Percentiles rank a stretch among this genome's conserved stretches.
Evolutionary conservation across 2,797 vertebrate genomes (phyloP).

Genomic region (Lacerta agilis): DNA sequence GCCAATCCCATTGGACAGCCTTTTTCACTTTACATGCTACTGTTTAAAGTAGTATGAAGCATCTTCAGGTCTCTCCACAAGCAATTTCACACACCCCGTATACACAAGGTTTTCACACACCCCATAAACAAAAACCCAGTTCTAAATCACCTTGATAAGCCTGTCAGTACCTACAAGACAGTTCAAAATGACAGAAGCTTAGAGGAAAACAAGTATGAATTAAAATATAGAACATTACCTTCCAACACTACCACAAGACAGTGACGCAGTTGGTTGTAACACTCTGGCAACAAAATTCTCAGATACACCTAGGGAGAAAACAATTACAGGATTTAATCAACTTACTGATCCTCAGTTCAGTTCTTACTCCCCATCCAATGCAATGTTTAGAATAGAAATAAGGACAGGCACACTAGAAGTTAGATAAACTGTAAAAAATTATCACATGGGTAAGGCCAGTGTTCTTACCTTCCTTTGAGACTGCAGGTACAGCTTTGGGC

Average conservation of each 20-base stretch:
- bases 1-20: not conserved
- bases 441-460: not conserved
- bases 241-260: conserved; percentile 63
- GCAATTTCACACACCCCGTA: too few species aligned
- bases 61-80: too few species aligned
- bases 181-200: not conserved
- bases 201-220: not conserved
- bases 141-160: not conserved
- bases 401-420: not conserved
- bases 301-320: conserved; percentile 59
- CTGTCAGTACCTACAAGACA: not conserved
- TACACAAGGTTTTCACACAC: too few species aligned
- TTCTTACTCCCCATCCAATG: not conserved
- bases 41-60: not conserved
- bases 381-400: not conserved
- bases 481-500: conserved; percentile 61
- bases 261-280: conserved; percentile 71
- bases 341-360: conserved; percentile 9
- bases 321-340: not conserved
- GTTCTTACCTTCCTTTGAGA: conserved; percentile 71
- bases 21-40: not conserved
- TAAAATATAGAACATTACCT: conserved; percentile 68
- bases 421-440: not conserved
- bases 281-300: conserved; percentile 62
- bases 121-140: not conserved